Evolutionary conservation across 1,140 invertebrate genomes (phyloP), one percentile per base, ranked within the genome.

Genomic region (Tetragonula clypearis): DNA sequence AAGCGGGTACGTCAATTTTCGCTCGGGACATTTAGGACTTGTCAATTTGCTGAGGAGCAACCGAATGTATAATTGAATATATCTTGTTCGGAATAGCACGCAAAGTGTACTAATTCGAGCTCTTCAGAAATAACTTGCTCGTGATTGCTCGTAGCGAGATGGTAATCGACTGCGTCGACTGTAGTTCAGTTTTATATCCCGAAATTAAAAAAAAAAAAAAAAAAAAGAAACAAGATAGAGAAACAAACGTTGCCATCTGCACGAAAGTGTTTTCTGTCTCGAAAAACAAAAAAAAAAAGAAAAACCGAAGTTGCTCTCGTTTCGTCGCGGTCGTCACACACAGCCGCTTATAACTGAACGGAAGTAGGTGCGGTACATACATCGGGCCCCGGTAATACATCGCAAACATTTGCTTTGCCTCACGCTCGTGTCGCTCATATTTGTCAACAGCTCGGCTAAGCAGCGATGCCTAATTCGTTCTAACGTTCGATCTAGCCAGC

Each of bases 361-460:
- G 86, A 90, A 90, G 87, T 90, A 77, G 89, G 88, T 84, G 88
- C 78, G 88, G 86, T 76, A 49, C 8, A 82, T 72, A 76, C 3
- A 35, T 35, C 58, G 74, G 41, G 41, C 12, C 56, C 74, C 41
- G 60, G 60, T 86, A 89, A 91, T 91, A 82, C 82, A 87, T 88
- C 74, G 85, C 90, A 91, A 91, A 90, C 84, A 90, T 91, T 89
- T 88, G 69, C 79, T 75, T 74, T 82, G 84, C 72, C 88, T 74
- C 84, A 72, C 65, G 66, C 58, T 41, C 5, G 6, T 87, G 80
- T 82, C 85, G 76, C 88, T 82, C 78, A 87, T 90, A 92, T 92
- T 89, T 90, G 89, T 92, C 85, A 87, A 90, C 84, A 92, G 80
- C 89, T 89, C 21, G 17, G 78, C 85, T 80, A 86, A 86, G 84